phyloP scores from a whole-genome alignment of 2,113 vertebrate genomes.

The Euleptes europaea region DNA sequence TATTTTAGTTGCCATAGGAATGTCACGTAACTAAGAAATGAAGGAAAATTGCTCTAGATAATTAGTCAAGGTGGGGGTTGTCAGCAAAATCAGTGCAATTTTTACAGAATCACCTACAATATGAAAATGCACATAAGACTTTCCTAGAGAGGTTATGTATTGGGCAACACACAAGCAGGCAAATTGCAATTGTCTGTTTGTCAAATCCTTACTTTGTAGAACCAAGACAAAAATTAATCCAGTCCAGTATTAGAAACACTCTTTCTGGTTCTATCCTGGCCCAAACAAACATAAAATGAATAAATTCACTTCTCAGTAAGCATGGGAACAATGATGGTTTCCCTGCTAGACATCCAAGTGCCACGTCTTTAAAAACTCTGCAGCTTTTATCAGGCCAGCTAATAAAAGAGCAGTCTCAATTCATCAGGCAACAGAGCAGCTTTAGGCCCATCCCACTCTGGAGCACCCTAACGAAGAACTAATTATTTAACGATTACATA shows the following conservation, averaged over 20 bases:
- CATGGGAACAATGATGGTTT: fast-evolving
- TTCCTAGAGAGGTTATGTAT: background rate
- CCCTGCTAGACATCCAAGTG: fast-evolving
- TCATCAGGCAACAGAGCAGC: background rate
- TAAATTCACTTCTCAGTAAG: background rate
- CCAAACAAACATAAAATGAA: background rate
- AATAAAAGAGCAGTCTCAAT: conserved; percentile 50
- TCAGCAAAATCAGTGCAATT: background rate
- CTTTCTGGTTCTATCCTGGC: background rate
- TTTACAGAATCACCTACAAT: background rate
- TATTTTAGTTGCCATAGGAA: background rate
- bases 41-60: background rate
- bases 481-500: conserved; percentile 73
- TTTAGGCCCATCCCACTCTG: conserved; percentile 55
- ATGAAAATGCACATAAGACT: background rate
- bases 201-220: background rate
- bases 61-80: fast-evolving
- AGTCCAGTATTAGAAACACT: background rate
- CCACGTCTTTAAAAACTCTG: background rate
- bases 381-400: background rate
- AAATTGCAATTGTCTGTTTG: background rate
- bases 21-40: background rate
- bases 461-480: conserved; percentile 65
- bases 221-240: background rate
- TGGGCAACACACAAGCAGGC: background rate